Evolutionary conservation across 2,113 vertebrate genomes (phyloP).

Genomic region (Uria aalge): DNA sequence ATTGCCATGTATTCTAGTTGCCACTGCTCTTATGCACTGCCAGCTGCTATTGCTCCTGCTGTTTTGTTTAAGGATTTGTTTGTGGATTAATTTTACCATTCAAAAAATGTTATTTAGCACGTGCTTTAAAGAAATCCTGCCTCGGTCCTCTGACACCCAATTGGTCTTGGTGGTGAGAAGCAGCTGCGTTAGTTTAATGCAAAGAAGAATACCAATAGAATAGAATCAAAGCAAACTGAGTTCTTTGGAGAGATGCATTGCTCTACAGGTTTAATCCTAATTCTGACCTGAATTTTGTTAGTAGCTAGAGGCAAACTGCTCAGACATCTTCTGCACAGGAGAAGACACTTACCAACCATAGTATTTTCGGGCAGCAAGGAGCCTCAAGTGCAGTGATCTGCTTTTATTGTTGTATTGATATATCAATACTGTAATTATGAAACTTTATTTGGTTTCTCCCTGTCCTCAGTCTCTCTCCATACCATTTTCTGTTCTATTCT

Average conservation of each 20-base stretch:
- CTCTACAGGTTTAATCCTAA: neutral
- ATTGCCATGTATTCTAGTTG: neutral
- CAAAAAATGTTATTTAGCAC: neutral
- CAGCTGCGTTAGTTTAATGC: neutral
- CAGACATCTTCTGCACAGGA: neutral
- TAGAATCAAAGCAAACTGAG: neutral
- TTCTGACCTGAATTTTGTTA: neutral
- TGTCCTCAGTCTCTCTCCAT: neutral
- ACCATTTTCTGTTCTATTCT: neutral
- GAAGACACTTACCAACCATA: neutral
- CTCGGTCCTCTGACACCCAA: neutral
- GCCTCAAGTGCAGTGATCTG: neutral
- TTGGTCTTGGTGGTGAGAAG: fast-evolving
- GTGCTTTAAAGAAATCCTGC: neutral
- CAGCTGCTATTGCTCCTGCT: neutral
- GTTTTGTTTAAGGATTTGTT: neutral
- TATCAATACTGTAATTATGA: neutral
- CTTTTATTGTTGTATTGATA: neutral
- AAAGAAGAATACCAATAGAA: neutral
- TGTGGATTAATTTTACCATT: neutral
- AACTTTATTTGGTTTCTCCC: neutral
- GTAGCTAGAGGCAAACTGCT: neutral
- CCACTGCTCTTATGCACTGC: neutral
- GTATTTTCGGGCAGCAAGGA: neutral
- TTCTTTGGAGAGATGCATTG: neutral